Base-by-base conservation (phyloP, 1,140 invertebrate genomes). In the Acromyrmex echinatior region DNA sequence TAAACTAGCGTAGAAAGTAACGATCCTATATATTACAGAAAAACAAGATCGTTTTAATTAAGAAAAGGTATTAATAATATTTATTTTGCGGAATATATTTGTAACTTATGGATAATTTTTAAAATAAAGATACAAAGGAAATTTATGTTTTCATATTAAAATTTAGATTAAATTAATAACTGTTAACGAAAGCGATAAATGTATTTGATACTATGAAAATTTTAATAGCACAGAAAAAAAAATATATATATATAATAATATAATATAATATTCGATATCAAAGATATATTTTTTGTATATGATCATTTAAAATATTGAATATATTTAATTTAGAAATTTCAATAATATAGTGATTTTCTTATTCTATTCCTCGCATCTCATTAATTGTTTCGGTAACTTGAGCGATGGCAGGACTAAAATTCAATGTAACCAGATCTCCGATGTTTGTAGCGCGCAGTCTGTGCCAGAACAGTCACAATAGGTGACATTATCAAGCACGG, bases 401-500 rank as follows among this genome's bases (percentile, higher is more conserved):
- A 80, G 78, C 35, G 39, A 68, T 2, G 14, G 49, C 18, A 28
- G 28, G 56, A 76, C 70, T 18, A 62, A 84, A 84, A 84, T 84
- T 79, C 74, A 79, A 79, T 79, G 74, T 79, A 79, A 68, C 62
- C 70, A 62, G 53, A 79, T 86, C 63, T 79, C 62, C 25, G 63
- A 79, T 86, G 82, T 86, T 86, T 78, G 74, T 28, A 56, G 25
- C 49, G 82, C 76, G 49, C 62, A 66, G 62, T 86, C 82, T 65
- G 76, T 53, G 76, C 76, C 74, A 65, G 76, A 68, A 79, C 82
- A 86, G 82, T 77, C 60, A 79, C 73, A 86, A 86, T 86, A 79
- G 82, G 82, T 86, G 82, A 71, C 25, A 90, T 87, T 89, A 86
- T 89, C 88, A 58, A 84, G 56, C 84, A 58, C 63, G 31, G 58